phyloP scores from a whole-genome alignment of 2,888 invertebrate genomes.

The Chalcosyrphus nemorum region DNA sequence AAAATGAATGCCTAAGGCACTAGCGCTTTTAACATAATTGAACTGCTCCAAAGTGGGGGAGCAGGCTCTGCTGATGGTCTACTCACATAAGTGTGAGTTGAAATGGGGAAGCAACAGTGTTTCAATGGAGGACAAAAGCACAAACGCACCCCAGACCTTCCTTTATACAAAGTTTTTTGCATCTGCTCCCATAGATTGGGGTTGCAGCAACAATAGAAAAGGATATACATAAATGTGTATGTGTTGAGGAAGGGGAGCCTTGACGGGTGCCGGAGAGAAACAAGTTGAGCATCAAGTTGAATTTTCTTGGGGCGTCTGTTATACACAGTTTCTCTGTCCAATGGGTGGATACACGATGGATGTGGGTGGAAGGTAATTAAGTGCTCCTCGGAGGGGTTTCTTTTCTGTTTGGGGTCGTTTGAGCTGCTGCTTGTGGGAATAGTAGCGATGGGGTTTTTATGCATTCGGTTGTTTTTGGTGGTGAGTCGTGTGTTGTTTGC shows the following conservation, averaged over 20 bases:
- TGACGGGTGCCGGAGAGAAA: slow-evolving; percentile 1
- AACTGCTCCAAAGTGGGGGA: slow-evolving; percentile 43
- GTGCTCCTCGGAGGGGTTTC: slow-evolving; percentile 46
- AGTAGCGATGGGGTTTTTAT: slow-evolving; percentile 26
- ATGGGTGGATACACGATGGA: slow-evolving; percentile 67
- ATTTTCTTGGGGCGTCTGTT: slow-evolving; percentile 76
- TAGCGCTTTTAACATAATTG: slow-evolving; percentile 69
- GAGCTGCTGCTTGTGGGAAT: slow-evolving; percentile 48
- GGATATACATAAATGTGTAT: slow-evolving; percentile 18
- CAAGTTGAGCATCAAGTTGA: slow-evolving; percentile 75
- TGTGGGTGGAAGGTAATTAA: slow-evolving; percentile 74
- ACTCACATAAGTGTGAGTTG: not conserved
- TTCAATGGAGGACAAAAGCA: slow-evolving; percentile 55
- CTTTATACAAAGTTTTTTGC: slow-evolving; percentile 57
- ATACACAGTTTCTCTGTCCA: slow-evolving; percentile 76
- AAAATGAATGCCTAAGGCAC: slow-evolving; percentile 58
- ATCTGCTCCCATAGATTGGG: slow-evolving; percentile 59
- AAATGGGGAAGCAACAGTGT: slow-evolving; percentile 67
- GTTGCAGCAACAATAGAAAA: slow-evolving; percentile 43
- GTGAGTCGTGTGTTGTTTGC: slow-evolving; percentile 34
- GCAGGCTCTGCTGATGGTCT: not conserved
- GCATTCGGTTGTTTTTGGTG: slow-evolving; percentile 30
- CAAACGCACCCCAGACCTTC: slow-evolving; percentile 60
- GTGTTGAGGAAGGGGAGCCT: not conserved
- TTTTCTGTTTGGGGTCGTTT: slow-evolving; percentile 12